Base-by-base conservation (phyloP, 2,888 invertebrate species). In the Hyposoter didymator region DNA sequence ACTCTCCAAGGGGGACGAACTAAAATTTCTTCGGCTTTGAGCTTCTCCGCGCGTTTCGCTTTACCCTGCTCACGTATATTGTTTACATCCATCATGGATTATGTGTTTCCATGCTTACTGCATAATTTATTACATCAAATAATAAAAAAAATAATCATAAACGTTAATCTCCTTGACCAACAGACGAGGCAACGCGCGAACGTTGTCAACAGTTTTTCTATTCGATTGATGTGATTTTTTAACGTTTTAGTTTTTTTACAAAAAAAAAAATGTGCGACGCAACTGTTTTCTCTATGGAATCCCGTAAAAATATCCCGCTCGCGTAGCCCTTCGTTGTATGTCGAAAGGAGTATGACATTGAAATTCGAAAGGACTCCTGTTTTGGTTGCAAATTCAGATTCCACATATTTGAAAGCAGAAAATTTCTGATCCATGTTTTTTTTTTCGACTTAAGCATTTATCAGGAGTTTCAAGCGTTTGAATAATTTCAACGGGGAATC, bases 1-100 rank as follows among this genome's bases (percentile, higher is more conserved):
- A 86, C 86, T 86, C 84, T 70, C 78, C 59, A 67, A 59, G 73
- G 67, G 19, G 35, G 82, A 10, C 28, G 28, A 59, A 59, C 7
- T 28, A 59, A 76, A 19, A 62, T 70, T 62, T 49, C 17, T 59
- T 59, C 73, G 55, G 43, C 47, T 75, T 66, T 62, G 39, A 66
- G 45, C 39, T 47, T 39, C 22, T 70, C 80, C 75, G 72, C 78
- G 39, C 22, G 59, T 47, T 73, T n/a, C n/a, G n/a, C 39, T 14
- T n/a, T 22, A 39, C 45, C n/a, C 28, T 28, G 28, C 28, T 17
- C 75, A 8, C 35, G 3, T 49, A 49, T 62, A 52, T 70, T 70
- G 45, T 59, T 39, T 64, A 62, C 78, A 45, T 69, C 72, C 62
- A 59, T 64, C 70, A 73, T 43, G n/a, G 47, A 80, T 72, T 69